A percentile compares a stretch with the other conserved stretches of the same genome.
Evolutionary conservation across 2,797 vertebrate genomes (phyloP).

Genomic region (Lemur catta): DNA sequence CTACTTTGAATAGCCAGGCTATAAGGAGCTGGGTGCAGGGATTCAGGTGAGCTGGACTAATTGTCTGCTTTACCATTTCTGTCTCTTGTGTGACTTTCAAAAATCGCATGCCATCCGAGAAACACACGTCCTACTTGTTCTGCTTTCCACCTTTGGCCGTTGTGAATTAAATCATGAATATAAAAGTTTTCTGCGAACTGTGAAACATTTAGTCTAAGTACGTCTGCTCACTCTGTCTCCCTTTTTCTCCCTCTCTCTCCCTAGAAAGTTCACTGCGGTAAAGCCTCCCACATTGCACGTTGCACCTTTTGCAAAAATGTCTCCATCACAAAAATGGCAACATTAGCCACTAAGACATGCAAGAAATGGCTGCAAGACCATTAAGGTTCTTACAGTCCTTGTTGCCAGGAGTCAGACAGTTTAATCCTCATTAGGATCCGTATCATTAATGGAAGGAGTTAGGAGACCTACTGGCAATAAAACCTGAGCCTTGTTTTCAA

Average conservation of each 20-base stretch:
- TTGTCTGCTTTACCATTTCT: background rate
- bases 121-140: background rate
- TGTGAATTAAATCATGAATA: background rate
- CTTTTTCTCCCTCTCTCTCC: background rate
- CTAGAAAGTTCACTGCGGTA: background rate
- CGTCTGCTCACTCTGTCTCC: no score
- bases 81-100: background rate
- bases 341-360: slow-evolving; percentile 51
- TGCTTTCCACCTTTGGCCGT: background rate
- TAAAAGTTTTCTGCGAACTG: background rate
- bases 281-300: background rate
- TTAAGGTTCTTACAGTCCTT: slow-evolving; percentile 43
- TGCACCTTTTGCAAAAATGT: slow-evolving; percentile 8
- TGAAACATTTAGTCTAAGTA: no score
- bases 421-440: slow-evolving; percentile 72
- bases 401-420: slow-evolving; percentile 55
- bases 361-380: background rate
- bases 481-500: slow-evolving; percentile 69
- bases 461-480: slow-evolving; percentile 62
- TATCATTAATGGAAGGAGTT: slow-evolving; percentile 59
- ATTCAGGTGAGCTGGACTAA: background rate
- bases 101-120: background rate
- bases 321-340: slow-evolving; percentile 49
- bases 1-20: background rate
- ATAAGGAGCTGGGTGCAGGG: no score